Conservation (phyloP, 2,113 vertebrate genomes). For the Charina bottae region DNA sequence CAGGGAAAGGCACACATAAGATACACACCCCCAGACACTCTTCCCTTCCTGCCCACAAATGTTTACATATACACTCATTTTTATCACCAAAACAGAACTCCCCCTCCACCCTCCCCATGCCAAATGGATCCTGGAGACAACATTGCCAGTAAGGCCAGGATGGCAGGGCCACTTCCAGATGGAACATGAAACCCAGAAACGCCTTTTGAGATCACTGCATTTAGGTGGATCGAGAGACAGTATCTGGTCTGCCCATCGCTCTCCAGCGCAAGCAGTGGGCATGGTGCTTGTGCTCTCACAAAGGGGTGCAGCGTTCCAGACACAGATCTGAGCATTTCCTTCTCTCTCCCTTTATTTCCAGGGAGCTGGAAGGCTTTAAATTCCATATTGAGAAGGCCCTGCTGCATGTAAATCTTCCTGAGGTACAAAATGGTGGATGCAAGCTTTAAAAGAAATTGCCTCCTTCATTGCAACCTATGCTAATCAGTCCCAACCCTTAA, state of each 20-base stretch:
- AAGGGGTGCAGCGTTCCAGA: slow-evolving; percentile 37
- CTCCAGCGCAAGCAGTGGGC: slow-evolving; percentile 46
- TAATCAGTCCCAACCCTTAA: slow-evolving; percentile 34
- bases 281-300: slow-evolving; percentile 41
- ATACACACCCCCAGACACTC: slow-evolving; percentile 36
- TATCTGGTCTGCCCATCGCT: slow-evolving; percentile 35
- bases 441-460: slow-evolving; percentile 54
- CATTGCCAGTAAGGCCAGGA: neutral
- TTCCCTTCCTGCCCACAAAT: slow-evolving; percentile 34
- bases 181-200: slow-evolving; percentile 19
- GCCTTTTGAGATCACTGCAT: slow-evolving; percentile 28
- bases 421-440: slow-evolving; percentile 86
- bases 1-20: slow-evolving; percentile 22
- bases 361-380: slow-evolving; percentile 61
- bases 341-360: slow-evolving; percentile 32
- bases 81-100: slow-evolving; percentile 26
- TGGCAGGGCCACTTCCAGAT: slow-evolving; percentile 46
- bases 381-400: slow-evolving; percentile 76
- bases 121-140: slow-evolving; percentile 24
- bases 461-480: slow-evolving; percentile 66
- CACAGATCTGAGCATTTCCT: neutral
- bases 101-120: neutral
- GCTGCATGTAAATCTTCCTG: slow-evolving; percentile 64
- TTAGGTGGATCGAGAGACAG: slow-evolving; percentile 26
- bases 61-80: slow-evolving; percentile 43